Base-by-base conservation (phyloP, 2,113 vertebrate species). In the Gallinago jamesoni region DNA sequence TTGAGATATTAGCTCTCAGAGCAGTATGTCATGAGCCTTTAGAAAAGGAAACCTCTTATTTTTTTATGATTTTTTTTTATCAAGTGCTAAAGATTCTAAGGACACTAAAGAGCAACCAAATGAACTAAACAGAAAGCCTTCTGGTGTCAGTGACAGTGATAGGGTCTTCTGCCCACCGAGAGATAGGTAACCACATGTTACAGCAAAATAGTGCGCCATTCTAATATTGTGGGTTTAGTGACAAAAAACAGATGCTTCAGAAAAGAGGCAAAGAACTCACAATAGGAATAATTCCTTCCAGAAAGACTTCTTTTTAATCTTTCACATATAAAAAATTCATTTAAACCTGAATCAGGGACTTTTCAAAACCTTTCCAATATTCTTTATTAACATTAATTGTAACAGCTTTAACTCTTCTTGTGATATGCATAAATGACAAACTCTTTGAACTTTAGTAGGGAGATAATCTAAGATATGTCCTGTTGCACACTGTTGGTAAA, bases 21-120 rank as follows among this genome's bases (percentile, higher is more conserved):
- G 7, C 0, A 0, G 2, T 7, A 57, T 62, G 5, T 2, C 6
- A 17, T 4, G 69, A 39, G 1, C 35, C 77, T 87, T 41, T 19
- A 77, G 37, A n/a, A 74, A 60, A 77, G 9, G 2, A 53, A 39
- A 2, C 0, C 1, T 25, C 13, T 68, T 27, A 6, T 39, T 22
- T 31, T 43, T 63, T 50, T 23, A 15, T 27, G 1, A 23, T 16
- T 35, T 7, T 33, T 15, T 18, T 18, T 14, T 2, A 2, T 4
- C 10, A 83, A n/a, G 6, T 21, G 2, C 12, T 80, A 18, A 50
- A 62, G 5, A 9, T 76, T 41, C 23, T 50, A 59, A 67, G 27
- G 3, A 41, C 3, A 5, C 9, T 31, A 23, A 76, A 56, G 6
- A 80, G 2, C 20, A 86, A 12, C 28, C 84, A 50, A 73, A 50